Evolutionary conservation across 35 echinoderm and acorn worm species (phyloP), one percentile per base, ranked within the genome.

Genomic region (Anneissia japonica): DNA sequence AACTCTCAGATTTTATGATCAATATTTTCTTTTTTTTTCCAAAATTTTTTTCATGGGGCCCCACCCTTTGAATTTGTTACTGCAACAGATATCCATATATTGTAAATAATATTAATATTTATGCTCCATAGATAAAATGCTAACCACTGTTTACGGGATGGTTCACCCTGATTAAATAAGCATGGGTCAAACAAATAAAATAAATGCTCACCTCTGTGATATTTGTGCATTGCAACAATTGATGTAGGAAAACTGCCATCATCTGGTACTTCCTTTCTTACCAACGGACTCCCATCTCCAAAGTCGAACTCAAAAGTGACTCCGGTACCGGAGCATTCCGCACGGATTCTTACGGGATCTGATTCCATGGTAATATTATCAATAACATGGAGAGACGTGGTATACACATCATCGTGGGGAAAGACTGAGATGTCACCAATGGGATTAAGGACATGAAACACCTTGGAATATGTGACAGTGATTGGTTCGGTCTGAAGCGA

Each of bases 271-370:
- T 73, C 80, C 1, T 31, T 37, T 0, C 77, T 77, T 0, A 76
- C 80, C 75, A 84, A 38, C 31, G 43, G 56, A 17, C 81, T 88
- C 0, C 90, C 94, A 51, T 97, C 94, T 32, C 88, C 85, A 81
- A 87, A 97, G 75, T 97, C 88, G 51, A 97, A 91, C 28, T 36
- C 33, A 82, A 97, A 97, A 0, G 56, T 55, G 31, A 93, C 84
- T 38, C 84, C 46, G 0, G 88, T 90, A 39, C 94, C 94, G 74
- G 64, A 91, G 41, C 93, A 89, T 30, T 73, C 38, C 4, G 90
- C 90, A 77, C 56, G n/a, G 37, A 96, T 89, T 4, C 26, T 35
- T n/a, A 95, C 30, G 10, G 2, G 26, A 34, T 32, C 41, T 32
- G 41, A 72, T 72, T 51, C 46, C 82, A 84, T 10, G n/a, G 32